These are phyloP conservation scores for Paraplagusia blochii DNA, from an alignment of 2,113 vertebrate species.

Conservation along the genomic window DNA sequence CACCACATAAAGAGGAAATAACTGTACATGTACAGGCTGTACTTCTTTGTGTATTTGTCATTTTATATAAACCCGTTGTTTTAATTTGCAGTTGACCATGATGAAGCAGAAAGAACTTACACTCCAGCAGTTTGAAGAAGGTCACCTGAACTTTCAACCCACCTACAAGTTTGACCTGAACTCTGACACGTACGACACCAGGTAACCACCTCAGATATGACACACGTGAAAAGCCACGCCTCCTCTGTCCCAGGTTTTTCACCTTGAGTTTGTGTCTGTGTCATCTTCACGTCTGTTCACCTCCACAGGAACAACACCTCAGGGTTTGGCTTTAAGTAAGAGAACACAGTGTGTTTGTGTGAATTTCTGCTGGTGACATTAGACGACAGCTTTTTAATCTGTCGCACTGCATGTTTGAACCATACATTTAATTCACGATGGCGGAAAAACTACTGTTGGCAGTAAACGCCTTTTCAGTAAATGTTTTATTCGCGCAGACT, in stretches of 20 bases:
- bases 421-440: too few species aligned
- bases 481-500: slow-evolving; percentile 16
- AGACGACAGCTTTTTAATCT: not conserved
- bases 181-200: slow-evolving; percentile 88
- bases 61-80: slow-evolving; percentile 1
- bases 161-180: slow-evolving; percentile 93
- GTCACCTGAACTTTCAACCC: slow-evolving; percentile 87
- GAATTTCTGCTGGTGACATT: slow-evolving; percentile 1
- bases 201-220: slow-evolving; percentile 42
- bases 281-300: slow-evolving; percentile 33
- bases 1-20: too few species aligned
- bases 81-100: slow-evolving; percentile 80
- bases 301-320: slow-evolving; percentile 76
- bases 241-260: not conserved
- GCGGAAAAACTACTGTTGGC: too few species aligned
- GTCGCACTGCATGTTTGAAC: slow-evolving; percentile 2
- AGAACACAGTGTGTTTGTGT: slow-evolving; percentile 28
- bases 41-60: not conserved
- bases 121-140: slow-evolving; percentile 89
- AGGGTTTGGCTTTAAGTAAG: slow-evolving; percentile 84
- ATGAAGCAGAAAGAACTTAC: slow-evolving; percentile 82
- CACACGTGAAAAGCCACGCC: too few species aligned
- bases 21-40: too few species aligned
- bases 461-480: slow-evolving; percentile 6
- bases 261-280: slow-evolving; percentile 3